Evolutionary conservation across 2,797 vertebrate genomes (phyloP), one percentile per base, ranked within the genome.

Genomic region (Todus mexicanus): DNA sequence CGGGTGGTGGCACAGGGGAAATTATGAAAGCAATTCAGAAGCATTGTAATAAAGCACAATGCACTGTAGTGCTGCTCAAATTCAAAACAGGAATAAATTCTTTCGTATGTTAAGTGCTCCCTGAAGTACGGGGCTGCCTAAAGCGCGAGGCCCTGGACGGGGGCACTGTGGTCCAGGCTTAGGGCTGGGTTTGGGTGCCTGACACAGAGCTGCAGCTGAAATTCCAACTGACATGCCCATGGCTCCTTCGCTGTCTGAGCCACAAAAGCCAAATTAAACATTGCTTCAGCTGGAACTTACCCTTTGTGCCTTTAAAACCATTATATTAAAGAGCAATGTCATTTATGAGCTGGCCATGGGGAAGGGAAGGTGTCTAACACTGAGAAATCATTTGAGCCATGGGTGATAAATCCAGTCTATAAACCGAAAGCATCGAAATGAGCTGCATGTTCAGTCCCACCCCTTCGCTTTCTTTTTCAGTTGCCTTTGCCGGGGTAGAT

Each of bases 21-120:
- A 92, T 96, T 93, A 92, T 59, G 94, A 95, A 92, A 94, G 95
- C 94, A 74, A 92, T 94, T 93, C 93, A 96, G 91, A 91, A 93
- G 87, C 96, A 91, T 95, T 93, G 94, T 89, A 96, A 94, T 78
- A 71, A 95, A 96, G 89, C 11, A 96, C 92, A 95, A 96, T 87
- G 90, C 42, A 3, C 81, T 90, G 77, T 20, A 90, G 90, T 2
- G 33, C 94, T 84, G 82, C 91, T 96, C 82, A 89, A 92, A 96
- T 89, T 96, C 94, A 86, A 93, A 93, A 57, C 95, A 94, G 91
- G 89, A 94, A 92, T 91, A 86, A 92, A 91, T 96, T 94, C 87
- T 92, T 96, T 93, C 84, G 68, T 78, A 94, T 85, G 87, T 87
- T 94, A 96, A 95, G 89, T 54, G 72, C 57, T 96, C 95, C 96